Conservation (phyloP, 2,888 invertebrate species). For the Halictus quadricinctus region DNA sequence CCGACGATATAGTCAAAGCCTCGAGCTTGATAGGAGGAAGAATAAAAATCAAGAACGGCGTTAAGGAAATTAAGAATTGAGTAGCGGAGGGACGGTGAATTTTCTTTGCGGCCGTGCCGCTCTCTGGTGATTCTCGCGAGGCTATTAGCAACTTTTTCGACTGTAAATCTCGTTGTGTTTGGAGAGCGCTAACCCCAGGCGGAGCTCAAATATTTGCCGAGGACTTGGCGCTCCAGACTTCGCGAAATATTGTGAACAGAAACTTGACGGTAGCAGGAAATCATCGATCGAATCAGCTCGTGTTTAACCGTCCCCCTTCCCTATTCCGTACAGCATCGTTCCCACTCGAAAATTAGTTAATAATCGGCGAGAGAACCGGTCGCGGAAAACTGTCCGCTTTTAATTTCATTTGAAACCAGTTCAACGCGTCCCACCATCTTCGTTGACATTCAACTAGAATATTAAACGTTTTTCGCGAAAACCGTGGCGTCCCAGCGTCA, state of each 20-base stretch:
- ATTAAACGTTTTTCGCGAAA: neutral
- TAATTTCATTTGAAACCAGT: neutral
- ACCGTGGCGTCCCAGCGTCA: neutral
- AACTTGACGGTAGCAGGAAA: slow-evolving; percentile 3
- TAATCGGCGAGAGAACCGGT: neutral
- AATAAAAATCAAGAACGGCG: neutral
- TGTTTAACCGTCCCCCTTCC: neutral
- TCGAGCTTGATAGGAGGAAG: neutral
- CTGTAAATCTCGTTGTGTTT: slow-evolving; percentile 28
- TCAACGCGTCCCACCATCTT: neutral
- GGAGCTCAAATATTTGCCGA: slow-evolving; percentile 26
- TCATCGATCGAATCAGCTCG: slow-evolving; percentile 8
- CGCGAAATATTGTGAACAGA: slow-evolving; percentile 13
- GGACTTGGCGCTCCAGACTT: slow-evolving; percentile 16
- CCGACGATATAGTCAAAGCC: neutral
- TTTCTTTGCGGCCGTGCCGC: neutral
- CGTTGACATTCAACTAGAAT: neutral
- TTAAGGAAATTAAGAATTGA: slow-evolving; percentile 10
- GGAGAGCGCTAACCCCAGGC: slow-evolving; percentile 17
- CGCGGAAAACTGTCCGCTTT: neutral
- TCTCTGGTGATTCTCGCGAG: neutral
- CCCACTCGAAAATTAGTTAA: slow-evolving; percentile 1
- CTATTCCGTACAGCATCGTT: neutral
- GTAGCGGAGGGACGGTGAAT: neutral
- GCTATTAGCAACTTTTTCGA: slow-evolving; percentile 24